phyloP scores from a whole-genome alignment of 2,113 vertebrate species.

The Synodontis membranacea region DNA sequence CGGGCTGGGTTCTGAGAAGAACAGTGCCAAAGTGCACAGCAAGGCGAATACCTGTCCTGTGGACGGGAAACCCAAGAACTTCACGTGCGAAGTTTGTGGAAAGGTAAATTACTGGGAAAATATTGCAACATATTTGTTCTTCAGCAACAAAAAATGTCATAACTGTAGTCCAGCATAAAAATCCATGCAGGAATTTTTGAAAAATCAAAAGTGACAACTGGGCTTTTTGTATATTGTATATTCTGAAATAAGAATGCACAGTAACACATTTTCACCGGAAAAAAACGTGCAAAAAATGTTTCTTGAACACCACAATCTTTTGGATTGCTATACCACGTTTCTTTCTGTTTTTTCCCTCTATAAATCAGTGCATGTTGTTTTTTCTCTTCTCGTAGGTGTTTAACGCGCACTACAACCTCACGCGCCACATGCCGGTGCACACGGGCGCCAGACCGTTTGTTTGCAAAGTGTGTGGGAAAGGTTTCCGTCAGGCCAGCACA shows the following conservation, averaged over 20 bases:
- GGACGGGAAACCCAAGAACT: slow-evolving; percentile 93
- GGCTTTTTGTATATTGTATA: not conserved
- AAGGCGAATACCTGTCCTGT: slow-evolving; percentile 72
- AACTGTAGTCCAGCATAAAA: not conserved
- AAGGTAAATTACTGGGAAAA: slow-evolving; percentile 79
- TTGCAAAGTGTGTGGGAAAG: slow-evolving; percentile 96
- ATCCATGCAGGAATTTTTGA: not conserved
- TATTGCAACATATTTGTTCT: not conserved
- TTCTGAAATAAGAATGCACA: not conserved
- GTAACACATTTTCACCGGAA: not conserved
- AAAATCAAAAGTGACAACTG: not conserved
- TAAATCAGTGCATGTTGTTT: not conserved
- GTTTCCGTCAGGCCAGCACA: slow-evolving; percentile 95
- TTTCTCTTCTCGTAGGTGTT: slow-evolving; percentile 77
- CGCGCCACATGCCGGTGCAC: slow-evolving; percentile 98
- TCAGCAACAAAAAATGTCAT: not conserved
- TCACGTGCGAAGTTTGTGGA: slow-evolving; percentile 98
- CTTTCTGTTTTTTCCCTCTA: not conserved
- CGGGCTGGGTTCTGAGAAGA: slow-evolving; percentile 76
- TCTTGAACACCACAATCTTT: not conserved
- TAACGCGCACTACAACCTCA: slow-evolving; percentile 96
- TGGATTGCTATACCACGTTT: not conserved
- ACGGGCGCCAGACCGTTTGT: slow-evolving; percentile 97
- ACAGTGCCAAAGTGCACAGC: slow-evolving; percentile 76
- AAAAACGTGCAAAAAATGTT: not conserved